Base-by-base conservation (phyloP, 2,888 invertebrate species). In the Tromatobia lineatoria region DNA sequence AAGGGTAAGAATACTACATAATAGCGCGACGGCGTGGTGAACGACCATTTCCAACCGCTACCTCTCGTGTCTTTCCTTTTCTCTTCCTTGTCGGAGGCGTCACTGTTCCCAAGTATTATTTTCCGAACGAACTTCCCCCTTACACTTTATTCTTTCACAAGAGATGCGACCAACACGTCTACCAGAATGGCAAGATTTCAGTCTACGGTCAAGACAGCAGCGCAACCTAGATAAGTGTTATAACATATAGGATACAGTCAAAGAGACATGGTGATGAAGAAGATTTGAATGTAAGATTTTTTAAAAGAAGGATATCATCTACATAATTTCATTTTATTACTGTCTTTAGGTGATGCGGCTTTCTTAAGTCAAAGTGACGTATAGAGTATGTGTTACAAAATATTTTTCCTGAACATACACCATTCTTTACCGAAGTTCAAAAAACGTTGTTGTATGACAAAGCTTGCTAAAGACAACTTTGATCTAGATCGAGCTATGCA, bases 1-100 rank as follows among this genome's bases (percentile, higher is more conserved):
- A 67, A 38, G 38, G 38, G 25, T 47, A 67, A 47, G 23, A 67
- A 67, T 61, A 38, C 23, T 67, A 67, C 38, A 38, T 67, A 67
- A 42, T 20, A 11, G 23, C 67, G 23, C 25, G 67, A 47, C 42
- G 67, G 25, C 45, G 38, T 67, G 45, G 67, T 38, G 45, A 67
- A 67, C 47, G 67, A 67, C 45, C 45, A 23, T 64, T 64, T 64
- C 34, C 20, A 66, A 38, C 25, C 42, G n/a, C 38, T 47, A 8
- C 45, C 25, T 2, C n/a, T 47, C 47, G 13, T 25, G 64, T 13
- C 1, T 47, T 67, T 23, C 45, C 47, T 42, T 67, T 67, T 42
- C 11, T 7, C 34, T n/a, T 4, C 0, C 64, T 15, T 11, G 47
- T 25, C 67, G 3, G 15, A 47, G 47, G n/a, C 13, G 47, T 47